phyloP scores from a whole-genome alignment of 2,797 vertebrate genomes.

The Gila robusta region DNA sequence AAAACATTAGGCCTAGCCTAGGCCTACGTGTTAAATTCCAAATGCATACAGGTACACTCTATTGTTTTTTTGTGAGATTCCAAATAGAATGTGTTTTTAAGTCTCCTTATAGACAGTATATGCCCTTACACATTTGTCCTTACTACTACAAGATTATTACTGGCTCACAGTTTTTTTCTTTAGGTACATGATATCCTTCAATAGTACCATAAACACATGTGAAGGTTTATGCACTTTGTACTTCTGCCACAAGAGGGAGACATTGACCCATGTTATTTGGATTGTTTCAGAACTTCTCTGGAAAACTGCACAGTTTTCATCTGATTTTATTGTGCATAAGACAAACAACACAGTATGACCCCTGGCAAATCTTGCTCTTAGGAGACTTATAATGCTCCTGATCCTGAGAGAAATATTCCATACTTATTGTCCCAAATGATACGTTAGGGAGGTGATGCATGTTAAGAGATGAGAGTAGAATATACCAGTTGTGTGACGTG shows the following conservation, averaged over 20 bases:
- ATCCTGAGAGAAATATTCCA: background rate
- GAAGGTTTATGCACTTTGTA: background rate
- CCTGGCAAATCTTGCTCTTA: background rate
- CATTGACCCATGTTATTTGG: background rate
- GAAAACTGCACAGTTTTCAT: background rate
- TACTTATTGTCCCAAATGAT: background rate
- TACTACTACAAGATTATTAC: background rate
- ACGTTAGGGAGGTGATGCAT: background rate
- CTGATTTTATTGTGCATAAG: background rate
- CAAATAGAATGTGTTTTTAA: background rate
- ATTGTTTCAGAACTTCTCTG: background rate
- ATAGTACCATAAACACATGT: background rate
- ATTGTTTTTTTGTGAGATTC: background rate
- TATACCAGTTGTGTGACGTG: constrained; percentile 11
- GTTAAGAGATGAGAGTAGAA: constrained; percentile 24
- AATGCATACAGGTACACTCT: background rate
- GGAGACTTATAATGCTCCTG: background rate
- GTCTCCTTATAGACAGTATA: background rate
- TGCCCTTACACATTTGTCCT: background rate
- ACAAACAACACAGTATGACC: background rate
- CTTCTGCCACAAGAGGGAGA: constrained; percentile 47
- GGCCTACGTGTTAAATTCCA: background rate
- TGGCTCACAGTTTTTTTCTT: background rate
- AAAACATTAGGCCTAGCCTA: background rate
- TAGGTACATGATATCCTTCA: background rate